Evolutionary conservation across 2,113 vertebrate genomes (phyloP).

Genomic region (Austrofundulus limnaeus): DNA sequence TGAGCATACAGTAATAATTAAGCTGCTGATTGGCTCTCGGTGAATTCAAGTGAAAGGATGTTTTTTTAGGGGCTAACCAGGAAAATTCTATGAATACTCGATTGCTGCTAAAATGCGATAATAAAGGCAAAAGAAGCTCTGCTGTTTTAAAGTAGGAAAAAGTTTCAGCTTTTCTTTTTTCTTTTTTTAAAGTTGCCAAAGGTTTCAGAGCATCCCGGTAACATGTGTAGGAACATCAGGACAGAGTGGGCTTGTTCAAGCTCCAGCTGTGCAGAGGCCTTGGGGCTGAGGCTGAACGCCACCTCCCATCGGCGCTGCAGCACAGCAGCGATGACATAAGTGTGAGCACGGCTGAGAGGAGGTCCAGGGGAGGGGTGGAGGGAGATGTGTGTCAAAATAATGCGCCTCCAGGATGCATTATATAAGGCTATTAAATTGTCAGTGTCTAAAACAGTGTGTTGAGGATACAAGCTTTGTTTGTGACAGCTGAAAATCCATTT

Average conservation of each 20-base stretch:
- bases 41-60: constrained; percentile 61
- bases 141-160: constrained; percentile 16
- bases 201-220: constrained; percentile 17
- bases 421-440: constrained; percentile 80
- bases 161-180: constrained; percentile 17
- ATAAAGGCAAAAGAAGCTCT: constrained; percentile 18
- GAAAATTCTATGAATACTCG: constrained; percentile 34
- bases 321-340: constrained; percentile 49
- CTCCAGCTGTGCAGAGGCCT: constrained; percentile 64
- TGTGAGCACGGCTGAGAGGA: constrained; percentile 47
- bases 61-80: constrained; percentile 36
- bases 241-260: constrained; percentile 49
- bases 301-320: constrained; percentile 63
- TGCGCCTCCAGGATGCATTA: constrained; percentile 75
- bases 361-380: constrained; percentile 36
- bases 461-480: constrained; percentile 73
- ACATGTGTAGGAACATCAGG: constrained; percentile 49
- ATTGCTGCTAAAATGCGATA: constrained; percentile 24
- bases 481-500: constrained; percentile 72
- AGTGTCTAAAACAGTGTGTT: constrained; percentile 65
- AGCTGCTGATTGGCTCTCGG: constrained; percentile 49
- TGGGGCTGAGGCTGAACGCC: constrained; percentile 55
- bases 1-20: constrained; percentile 70
- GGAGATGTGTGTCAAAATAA: constrained; percentile 74
- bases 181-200: constrained; percentile 31